These are phyloP conservation scores for Capitulum mitella DNA, from an alignment of 2,888 invertebrate genomes.

Conservation along the genomic window DNA sequence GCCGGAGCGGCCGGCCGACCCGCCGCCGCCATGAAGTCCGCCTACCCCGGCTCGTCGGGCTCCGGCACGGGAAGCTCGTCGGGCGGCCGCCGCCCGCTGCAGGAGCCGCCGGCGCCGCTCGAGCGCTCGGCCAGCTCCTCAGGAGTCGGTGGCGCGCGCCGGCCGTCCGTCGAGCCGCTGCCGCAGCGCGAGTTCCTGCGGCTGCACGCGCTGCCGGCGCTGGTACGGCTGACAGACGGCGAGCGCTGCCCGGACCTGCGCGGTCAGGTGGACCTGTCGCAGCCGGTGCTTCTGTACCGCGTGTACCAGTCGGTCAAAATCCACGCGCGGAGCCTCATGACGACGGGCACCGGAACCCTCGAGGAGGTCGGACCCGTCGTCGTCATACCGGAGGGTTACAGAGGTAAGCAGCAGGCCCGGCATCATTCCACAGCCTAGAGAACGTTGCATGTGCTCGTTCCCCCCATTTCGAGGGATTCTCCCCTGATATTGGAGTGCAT, in stretches of 20 bases:
- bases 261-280: constrained; percentile 43
- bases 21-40: background rate
- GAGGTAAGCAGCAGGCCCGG: constrained; percentile 47
- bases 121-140: background rate
- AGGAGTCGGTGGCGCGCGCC: too few species aligned
- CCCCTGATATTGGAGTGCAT: too few species aligned
- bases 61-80: background rate
- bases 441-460: too few species aligned
- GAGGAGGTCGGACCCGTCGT: constrained; percentile 51
- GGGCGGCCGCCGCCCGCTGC: background rate
- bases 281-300: constrained; percentile 56
- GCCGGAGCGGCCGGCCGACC: background rate
- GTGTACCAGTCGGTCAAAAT: constrained; percentile 57
- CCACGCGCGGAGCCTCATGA: background rate
- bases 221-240: constrained; percentile 50
- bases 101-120: background rate
- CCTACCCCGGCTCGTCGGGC: background rate
- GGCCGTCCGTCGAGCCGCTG: background rate
- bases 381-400: constrained; percentile 59
- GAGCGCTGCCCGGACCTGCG: background rate
- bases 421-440: too few species aligned
- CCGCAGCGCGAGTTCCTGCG: constrained; percentile 51
- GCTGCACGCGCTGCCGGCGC: constrained; percentile 55
- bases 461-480: too few species aligned
- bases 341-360: constrained; percentile 36